Evolutionary conservation across 2,888 invertebrate genomes (phyloP), one percentile per base, ranked within the genome.

Genomic region (Ethmia dodecea): DNA sequence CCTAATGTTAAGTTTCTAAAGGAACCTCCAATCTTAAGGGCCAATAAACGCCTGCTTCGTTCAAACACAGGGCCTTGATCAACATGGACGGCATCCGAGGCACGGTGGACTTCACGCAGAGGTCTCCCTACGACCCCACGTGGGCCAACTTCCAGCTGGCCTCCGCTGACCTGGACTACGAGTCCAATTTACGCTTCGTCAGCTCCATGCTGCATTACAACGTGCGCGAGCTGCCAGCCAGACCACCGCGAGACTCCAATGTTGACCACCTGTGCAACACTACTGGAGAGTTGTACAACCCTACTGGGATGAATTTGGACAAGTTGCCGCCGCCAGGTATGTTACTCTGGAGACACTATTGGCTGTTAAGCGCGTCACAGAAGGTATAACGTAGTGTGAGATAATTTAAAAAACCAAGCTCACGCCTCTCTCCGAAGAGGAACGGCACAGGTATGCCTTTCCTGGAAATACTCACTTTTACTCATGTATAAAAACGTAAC

Each of bases 121-220:
- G 92, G 18, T 94, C 94, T 0, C 92, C 92, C 13, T 95, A 94
- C 65, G 93, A 96, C 69, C 94, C 95, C 0, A 95, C 95, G 0
- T 93, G 93, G 86, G 79, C 93, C 0, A 91, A 91, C 60, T 91
- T 96, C 53, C 90, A 92, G 24, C 67, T 94, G 15, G 87, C 87
- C 0, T 88, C 93, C 0, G 80, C 93, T 0, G 88, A 89, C 51
- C 88, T 89, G 29, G 89, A 92, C 49, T 81, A 92, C 36, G 91
- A 92, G 69, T 90, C 91, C 1, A 91, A 91, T 59, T 81, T 93
- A 2, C 91, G 93, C 18, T 93, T 93, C 58, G 92, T 92, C 13
- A 89, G 92, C 33, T 92, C 93, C 49, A 89, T 94, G 41, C 86
- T 91, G 1, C 89, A 90, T 42, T 93, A 93, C 60, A 89, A 88